A percentile compares a stretch with the other conserved stretches of the same genome.
phyloP scores from a whole-genome alignment of 53 echinoderm and acorn worm species.

The Patiria pectinifera region DNA sequence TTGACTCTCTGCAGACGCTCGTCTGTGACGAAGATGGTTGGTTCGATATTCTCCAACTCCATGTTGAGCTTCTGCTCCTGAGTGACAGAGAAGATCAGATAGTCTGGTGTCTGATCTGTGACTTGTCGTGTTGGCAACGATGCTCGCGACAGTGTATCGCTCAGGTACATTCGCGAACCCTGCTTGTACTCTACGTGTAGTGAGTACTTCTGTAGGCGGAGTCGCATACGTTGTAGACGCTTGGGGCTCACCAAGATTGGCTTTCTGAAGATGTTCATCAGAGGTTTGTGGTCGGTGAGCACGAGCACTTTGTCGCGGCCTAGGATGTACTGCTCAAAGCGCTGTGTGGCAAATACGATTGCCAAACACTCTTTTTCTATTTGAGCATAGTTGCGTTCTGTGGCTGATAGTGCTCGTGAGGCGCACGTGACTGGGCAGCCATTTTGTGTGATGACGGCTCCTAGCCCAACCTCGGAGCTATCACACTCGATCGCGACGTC shows the following conservation, averaged over 20 bases:
- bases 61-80: constrained; percentile 29
- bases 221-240: constrained; percentile 60
- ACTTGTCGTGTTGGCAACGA: too few species aligned
- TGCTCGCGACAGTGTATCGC: too few species aligned
- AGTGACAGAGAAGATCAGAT: too few species aligned
- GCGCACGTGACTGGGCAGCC: too few species aligned
- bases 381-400: constrained; percentile 51
- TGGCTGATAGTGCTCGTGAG: constrained; percentile 57
- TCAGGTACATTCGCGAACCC: too few species aligned
- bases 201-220: constrained; percentile 68
- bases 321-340: constrained; percentile 66
- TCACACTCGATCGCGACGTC: too few species aligned
- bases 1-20: constrained; percentile 33
- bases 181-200: too few species aligned
- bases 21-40: constrained; percentile 36
- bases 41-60: constrained; percentile 9
- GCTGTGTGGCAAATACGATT: constrained; percentile 59
- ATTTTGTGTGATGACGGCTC: too few species aligned
- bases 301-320: constrained; percentile 52
- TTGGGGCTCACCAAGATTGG: constrained; percentile 50
- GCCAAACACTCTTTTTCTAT: constrained; percentile 78
- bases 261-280: constrained; percentile 67
- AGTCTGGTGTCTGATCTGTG: too few species aligned
- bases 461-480: too few species aligned
- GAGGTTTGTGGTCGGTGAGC: constrained; percentile 66